phyloP scores from a whole-genome alignment of 1,140 invertebrate genomes.

The Megalopta genalis region DNA sequence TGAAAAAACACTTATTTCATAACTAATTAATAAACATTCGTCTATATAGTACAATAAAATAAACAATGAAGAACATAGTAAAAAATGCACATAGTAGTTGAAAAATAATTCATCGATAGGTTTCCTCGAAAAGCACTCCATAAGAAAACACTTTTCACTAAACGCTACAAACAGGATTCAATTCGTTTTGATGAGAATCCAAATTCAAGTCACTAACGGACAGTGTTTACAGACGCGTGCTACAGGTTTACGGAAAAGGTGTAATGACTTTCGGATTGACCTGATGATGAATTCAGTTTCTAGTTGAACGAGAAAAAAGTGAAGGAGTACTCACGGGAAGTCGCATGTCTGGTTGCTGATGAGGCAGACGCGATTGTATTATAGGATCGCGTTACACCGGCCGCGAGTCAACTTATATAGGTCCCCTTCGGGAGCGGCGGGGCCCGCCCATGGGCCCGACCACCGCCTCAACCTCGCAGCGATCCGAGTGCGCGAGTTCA shows the following conservation, averaged over 20 bases:
- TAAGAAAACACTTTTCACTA: background rate
- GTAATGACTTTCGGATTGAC: background rate
- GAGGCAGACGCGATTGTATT: constrained; percentile 73
- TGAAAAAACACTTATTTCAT: no score
- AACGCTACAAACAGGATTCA: background rate
- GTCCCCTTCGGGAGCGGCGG: constrained; percentile 76
- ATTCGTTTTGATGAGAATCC: no score
- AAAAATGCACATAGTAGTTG: no score
- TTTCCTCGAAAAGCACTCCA: no score
- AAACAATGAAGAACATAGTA: no score
- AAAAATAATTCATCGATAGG: no score
- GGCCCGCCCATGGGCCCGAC: constrained; percentile 78
- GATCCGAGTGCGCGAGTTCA: constrained; percentile 52
- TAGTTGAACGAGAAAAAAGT: constrained; percentile 12
- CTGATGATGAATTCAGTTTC: background rate
- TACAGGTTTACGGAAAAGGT: background rate
- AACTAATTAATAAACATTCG: no score
- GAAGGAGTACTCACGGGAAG: constrained; percentile 70
- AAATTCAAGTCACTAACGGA: no score
- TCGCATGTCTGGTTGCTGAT: constrained; percentile 73
- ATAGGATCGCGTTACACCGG: constrained; percentile 73
- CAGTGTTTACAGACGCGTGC: background rate
- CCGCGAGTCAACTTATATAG: constrained; percentile 78
- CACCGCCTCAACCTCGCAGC: constrained; percentile 68
- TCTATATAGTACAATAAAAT: no score